Evolutionary conservation across 2,797 vertebrate genomes (phyloP).

Genomic region (Gobio occitaniae): DNA sequence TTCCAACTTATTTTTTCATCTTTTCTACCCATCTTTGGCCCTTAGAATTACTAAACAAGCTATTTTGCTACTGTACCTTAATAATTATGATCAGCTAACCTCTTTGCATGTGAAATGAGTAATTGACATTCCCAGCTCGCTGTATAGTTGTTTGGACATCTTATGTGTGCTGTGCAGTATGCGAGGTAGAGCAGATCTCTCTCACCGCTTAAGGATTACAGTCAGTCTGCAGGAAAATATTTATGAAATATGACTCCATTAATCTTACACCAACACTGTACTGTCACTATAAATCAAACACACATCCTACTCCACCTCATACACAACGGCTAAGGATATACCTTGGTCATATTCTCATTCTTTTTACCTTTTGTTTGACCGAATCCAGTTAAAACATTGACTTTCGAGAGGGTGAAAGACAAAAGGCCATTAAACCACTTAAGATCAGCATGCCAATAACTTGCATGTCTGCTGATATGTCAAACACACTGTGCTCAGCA

Average conservation of each 20-base stretch:
- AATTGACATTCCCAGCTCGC: constrained; percentile 14
- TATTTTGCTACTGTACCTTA: background rate
- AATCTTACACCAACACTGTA: constrained; percentile 58
- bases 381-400: constrained; percentile 20
- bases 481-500: constrained; percentile 19
- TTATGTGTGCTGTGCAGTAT: constrained; percentile 31
- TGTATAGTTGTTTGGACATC: constrained; percentile 14
- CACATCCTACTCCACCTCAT: constrained; percentile 31
- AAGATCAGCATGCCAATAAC: constrained; percentile 27
- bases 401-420: constrained; percentile 13
- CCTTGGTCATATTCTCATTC: background rate
- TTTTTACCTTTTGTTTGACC: background rate
- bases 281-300: constrained; percentile 57
- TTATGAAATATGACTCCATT: constrained; percentile 64
- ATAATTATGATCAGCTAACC: background rate
- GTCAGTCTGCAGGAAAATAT: constrained; percentile 54
- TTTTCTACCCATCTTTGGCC: background rate
- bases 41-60: background rate
- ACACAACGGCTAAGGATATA: constrained; percentile 26
- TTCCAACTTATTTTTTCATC: background rate
- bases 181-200: constrained; percentile 33
- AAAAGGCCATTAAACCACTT: constrained; percentile 36
- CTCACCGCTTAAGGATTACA: constrained; percentile 52
- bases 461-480: background rate
- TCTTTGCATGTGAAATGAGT: background rate